Evolutionary conservation across 2,113 vertebrate genomes (phyloP).

Genomic region (Nothoprocta perdicaria): DNA sequence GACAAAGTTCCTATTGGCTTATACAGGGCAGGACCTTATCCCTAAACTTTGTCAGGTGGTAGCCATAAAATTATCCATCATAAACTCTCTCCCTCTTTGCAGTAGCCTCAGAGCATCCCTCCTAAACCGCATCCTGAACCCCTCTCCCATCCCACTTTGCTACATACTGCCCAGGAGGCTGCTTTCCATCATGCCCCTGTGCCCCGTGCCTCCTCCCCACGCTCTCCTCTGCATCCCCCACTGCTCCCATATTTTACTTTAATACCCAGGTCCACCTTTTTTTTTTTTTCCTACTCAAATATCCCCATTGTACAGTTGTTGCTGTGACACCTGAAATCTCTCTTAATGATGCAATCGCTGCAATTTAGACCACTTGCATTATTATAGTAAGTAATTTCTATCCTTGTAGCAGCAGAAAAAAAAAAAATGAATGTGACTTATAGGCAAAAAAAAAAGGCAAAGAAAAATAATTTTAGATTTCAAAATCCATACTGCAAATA

Average conservation of each 20-base stretch:
- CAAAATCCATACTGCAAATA: not conserved
- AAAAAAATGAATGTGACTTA: not conserved
- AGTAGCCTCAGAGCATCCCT: not conserved
- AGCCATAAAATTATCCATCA: not conserved
- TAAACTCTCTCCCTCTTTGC: not conserved
- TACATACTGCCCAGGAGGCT: not conserved
- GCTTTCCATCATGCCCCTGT: not conserved
- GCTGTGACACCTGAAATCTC: not conserved
- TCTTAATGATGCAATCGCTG: not conserved
- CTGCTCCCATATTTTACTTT: not conserved
- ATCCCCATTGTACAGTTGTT: not conserved
- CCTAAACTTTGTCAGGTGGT: not conserved
- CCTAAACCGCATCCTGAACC: not conserved
- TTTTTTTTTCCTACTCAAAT: not conserved
- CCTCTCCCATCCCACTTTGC: not conserved
- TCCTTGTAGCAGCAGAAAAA: not conserved
- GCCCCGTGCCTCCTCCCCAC: not conserved
- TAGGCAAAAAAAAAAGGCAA: not conserved
- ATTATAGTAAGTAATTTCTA: not conserved
- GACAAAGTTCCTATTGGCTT: not conserved
- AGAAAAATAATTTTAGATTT: not conserved
- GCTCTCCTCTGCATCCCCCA: accelerated
- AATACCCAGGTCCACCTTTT: not conserved
- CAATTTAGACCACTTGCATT: not conserved
- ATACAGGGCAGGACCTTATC: not conserved